These are phyloP conservation scores for Idaea dimidiata DNA, from an alignment of 2,888 invertebrate species.

Conservation along the genomic window DNA sequence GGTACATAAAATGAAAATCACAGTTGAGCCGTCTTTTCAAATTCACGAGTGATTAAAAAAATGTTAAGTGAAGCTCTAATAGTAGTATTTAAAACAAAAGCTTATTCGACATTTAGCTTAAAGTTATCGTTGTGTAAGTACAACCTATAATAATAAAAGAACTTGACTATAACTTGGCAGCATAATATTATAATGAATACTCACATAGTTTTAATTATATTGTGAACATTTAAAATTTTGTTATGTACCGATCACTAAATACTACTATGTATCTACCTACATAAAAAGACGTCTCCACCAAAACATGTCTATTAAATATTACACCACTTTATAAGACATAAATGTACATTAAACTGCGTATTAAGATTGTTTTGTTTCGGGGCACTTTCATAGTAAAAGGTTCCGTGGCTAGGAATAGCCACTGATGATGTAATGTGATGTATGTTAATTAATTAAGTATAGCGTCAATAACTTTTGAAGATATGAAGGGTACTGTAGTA, in stretches of 20 bases:
- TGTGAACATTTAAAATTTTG: background rate
- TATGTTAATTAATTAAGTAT: no score
- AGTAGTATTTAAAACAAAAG: no score
- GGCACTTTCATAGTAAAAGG: background rate
- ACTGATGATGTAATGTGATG: background rate
- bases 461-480: no score
- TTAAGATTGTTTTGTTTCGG: background rate
- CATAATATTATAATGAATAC: background rate
- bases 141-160: no score
- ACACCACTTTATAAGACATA: background rate
- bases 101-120: no score
- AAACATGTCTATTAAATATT: constrained; percentile 1
- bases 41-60: no score
- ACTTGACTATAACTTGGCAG: no score
- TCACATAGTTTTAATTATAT: background rate
- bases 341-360: background rate
- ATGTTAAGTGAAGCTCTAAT: no score
- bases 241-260: background rate
- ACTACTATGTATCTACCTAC: background rate
- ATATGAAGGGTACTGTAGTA: no score
- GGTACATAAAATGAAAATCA: no score
- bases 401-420: background rate
- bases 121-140: no score
- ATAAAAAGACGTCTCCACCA: background rate
- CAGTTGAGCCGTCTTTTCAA: no score